These are phyloP conservation scores for Adelognathus sp. DNA, from an alignment of 2,888 invertebrate genomes.

Conservation along the genomic window DNA sequence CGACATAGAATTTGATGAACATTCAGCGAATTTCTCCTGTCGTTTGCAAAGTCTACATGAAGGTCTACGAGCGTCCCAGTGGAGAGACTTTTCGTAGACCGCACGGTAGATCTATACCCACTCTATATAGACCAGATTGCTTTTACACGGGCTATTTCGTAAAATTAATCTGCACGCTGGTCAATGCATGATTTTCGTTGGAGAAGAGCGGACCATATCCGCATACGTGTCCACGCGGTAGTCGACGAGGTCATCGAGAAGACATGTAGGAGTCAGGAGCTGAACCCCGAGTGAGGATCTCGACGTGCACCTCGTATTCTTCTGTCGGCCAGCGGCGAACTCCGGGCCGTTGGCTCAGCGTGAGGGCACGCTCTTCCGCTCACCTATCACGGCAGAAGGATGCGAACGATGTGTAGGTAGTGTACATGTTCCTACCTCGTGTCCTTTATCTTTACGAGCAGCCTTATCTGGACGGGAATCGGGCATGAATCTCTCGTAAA, in stretches of 20 bases:
- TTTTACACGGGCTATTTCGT: too few relatives aligned
- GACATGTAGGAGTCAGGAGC: neutral
- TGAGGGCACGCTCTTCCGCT: neutral
- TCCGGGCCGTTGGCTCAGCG: neutral
- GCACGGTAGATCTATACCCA: too few relatives aligned
- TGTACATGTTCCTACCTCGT: constrained; percentile 49
- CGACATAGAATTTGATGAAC: too few relatives aligned
- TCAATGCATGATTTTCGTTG: neutral
- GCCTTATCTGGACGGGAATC: constrained; percentile 68
- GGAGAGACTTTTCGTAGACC: too few relatives aligned
- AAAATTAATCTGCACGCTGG: too few relatives aligned
- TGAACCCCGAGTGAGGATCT: neutral
- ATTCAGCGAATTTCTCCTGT: too few relatives aligned
- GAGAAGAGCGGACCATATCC: neutral
- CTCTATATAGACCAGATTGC: too few relatives aligned
- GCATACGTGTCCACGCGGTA: neutral
- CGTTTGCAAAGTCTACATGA: too few relatives aligned
- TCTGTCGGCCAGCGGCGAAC: neutral
- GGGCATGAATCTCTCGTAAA: constrained; percentile 72
- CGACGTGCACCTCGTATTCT: constrained; percentile 22
- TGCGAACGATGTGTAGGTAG: neutral
- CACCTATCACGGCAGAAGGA: neutral
- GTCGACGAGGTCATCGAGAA: neutral
- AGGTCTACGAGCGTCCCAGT: too few relatives aligned
- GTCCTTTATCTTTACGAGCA: constrained; percentile 71